Base-by-base conservation (phyloP, 1,140 invertebrate genomes). In the Pygmarrhopalites habei region DNA sequence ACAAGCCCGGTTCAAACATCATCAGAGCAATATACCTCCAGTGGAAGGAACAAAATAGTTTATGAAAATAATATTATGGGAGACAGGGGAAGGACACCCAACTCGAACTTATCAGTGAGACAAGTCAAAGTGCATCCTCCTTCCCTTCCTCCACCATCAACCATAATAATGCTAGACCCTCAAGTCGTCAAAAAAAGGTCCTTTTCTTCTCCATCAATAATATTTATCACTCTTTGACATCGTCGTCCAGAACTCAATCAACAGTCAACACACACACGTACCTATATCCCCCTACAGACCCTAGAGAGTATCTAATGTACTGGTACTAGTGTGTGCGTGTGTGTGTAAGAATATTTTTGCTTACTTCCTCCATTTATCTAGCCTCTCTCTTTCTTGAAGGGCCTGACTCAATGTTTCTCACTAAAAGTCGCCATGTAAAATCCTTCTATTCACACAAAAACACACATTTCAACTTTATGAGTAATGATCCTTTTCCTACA, bases 161-260 rank as follows among this genome's bases (percentile, higher is more conserved):
- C 49, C 49, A 52, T 26, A 52, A 52, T 28, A 52, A 28, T 26
- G 25, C 28, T 2, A 35, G 23, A 30, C 46, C 21, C 41, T 52
- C 39, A 26, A 49, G n/a, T 47, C 23, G 25, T 46, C 32, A 49
- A 58, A 58, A 46, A 35, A 56, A 41, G 17, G 29, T 35, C 30
- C 23, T 26, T 41, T 21, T 39, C 23, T 41, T 30, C 19, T 56
- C 53, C 53, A 56, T 56, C 53, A 56, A 56, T 56, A 56, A 56
- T 56, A 56, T 56, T 56, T 56, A 56, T 56, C 53, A 56, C 53
- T 56, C 3, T 17, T 41, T 56, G 53, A 56, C 53, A 56, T 56
- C 53, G 19, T 56, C n/a, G 29, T 52, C 30, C 35, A 21, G 35
- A 56, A 21, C 53, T 56, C 53, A 56, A 56, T 56, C 53, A 56